Evolutionary conservation across 2,888 invertebrate genomes (phyloP), one percentile per base, ranked within the genome.

Genomic region (Odontomyia ornata): DNA sequence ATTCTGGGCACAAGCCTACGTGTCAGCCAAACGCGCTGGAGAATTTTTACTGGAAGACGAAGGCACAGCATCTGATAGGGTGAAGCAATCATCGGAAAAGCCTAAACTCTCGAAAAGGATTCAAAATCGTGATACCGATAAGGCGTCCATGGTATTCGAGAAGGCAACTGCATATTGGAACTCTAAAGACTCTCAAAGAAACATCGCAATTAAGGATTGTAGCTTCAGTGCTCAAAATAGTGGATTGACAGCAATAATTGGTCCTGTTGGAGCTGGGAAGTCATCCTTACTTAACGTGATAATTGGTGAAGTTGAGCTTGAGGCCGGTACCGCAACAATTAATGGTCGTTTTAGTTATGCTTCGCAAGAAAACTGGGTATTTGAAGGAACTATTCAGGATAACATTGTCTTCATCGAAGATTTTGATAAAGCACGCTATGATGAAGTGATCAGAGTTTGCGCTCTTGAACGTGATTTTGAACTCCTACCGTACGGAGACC

Each of bases 401-500:
- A 99, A 99, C 85, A 96, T 99, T 80, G 86, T 97, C 1, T 98
- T 99, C 86, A 98, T 97, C 0, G 90, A 88, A 79, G 85, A 86
- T 90, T 82, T 88, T 90, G 79, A 93, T 91, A 91, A 92, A 69
- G 83, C 86, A 5, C 84, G 87, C 1, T 87, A 87, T 77, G 83
- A 84, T 13, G 87, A 87, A 72, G 89, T 91, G 0, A 85, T 91
- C 0, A 88, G 88, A 78, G 90, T 89, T 0, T 92, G 92, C 82
- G 90, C 91, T 1, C 83, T 92, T 76, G 88, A 89, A 80, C 87
- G 88, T 80, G 94, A 94, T 84, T 88, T 94, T 80, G 88, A 89
- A 89, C 90, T 82, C 80, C 89, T 86, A 86, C 93, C 83, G 85
- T 81, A 86, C 21, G 88, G 89, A 0, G 89, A 89, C 81, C 82